Conservation (phyloP, 2,113 vertebrate species). For the Columba livia region DNA sequence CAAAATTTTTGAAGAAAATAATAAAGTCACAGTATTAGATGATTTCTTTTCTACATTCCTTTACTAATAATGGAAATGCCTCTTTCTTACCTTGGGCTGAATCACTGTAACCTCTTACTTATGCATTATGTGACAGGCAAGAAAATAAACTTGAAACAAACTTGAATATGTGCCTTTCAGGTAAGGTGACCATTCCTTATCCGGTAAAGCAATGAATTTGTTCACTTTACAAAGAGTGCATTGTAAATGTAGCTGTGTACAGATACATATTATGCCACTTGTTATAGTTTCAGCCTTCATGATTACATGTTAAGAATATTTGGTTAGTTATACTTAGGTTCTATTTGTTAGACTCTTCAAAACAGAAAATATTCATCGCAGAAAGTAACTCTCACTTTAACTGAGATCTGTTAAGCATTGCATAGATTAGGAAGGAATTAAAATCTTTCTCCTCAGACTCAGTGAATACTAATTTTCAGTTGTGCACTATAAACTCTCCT, state of each 20-base stretch:
- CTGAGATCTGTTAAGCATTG: not conserved
- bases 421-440: conserved; percentile 24
- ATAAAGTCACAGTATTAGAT: not conserved
- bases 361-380: not conserved
- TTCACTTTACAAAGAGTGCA: not conserved
- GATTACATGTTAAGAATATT: not conserved
- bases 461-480: not conserved
- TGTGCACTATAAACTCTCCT: not conserved
- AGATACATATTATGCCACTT: not conserved
- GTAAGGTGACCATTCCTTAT: not conserved
- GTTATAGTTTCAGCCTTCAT: not conserved
- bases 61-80: not conserved
- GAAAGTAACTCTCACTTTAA: conserved; percentile 1
- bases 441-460: not conserved
- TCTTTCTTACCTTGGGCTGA: not conserved
- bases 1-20: not conserved
- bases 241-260: not conserved
- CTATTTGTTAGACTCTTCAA: not conserved
- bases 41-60: not conserved
- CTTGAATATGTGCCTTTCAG: not conserved
- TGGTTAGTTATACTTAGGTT: not conserved
- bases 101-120: not conserved
- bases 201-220: not conserved
- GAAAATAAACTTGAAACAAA: not conserved
- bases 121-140: not conserved